phyloP scores from a whole-genome alignment of 2,797 vertebrate species.

The Xenentodon cancila region DNA sequence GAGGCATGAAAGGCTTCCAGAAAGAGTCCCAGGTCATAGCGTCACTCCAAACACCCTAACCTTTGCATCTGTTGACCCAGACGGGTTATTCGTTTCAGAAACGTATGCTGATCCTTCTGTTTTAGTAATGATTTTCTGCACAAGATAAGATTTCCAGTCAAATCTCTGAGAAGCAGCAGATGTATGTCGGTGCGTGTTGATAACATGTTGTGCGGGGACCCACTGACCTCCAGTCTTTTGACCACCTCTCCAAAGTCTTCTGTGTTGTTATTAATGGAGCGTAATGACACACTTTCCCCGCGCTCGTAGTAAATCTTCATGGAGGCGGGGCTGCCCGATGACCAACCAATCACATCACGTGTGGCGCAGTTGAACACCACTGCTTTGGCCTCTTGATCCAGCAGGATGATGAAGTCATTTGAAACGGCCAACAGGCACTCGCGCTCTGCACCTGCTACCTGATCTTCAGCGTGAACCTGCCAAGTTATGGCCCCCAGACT shows the following conservation, averaged over 20 bases:
- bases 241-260: conserved; percentile 97
- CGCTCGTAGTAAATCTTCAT: conserved; percentile 97
- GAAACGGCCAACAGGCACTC: conserved; percentile 93
- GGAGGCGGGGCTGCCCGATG: conserved; percentile 88
- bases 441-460: conserved; percentile 90
- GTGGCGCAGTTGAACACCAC: conserved; percentile 96
- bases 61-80: too few species aligned
- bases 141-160: too few species aligned
- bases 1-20: too few species aligned
- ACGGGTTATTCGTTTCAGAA: too few species aligned
- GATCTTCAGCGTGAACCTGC: conserved; percentile 92
- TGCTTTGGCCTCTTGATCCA: conserved; percentile 92
- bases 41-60: too few species aligned
- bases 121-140: too few species aligned
- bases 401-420: conserved; percentile 92
- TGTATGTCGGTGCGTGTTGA: background rate
- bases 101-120: too few species aligned
- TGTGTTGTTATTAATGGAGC: conserved; percentile 90
- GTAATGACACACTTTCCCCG: conserved; percentile 92
- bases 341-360: conserved; percentile 96
- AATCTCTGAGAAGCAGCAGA: background rate
- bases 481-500: conserved; percentile 93
- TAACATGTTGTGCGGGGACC: background rate
- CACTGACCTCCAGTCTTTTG: conserved; percentile 94
- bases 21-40: too few species aligned